phyloP scores from a whole-genome alignment of 1,140 invertebrate genomes.

The Subanguina moxae region DNA sequence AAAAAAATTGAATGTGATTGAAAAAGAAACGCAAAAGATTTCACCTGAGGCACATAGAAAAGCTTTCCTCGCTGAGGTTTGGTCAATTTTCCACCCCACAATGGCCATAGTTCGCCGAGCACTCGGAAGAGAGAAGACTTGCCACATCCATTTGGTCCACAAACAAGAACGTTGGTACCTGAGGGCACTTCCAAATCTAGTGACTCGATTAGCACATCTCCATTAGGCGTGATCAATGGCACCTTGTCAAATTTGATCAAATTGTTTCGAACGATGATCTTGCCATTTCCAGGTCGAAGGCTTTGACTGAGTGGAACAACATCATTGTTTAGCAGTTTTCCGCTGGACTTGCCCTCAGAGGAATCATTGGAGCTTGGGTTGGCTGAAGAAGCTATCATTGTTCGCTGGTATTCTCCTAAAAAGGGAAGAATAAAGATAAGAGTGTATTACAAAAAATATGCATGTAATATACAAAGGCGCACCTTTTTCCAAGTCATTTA shows the following conservation, averaged over 20 bases:
- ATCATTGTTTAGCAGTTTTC: too few species aligned
- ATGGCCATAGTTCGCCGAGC: slow-evolving; percentile 76
- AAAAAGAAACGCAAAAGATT: not conserved
- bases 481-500: slow-evolving; percentile 80
- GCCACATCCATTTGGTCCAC: slow-evolving; percentile 91
- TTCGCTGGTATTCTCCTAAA: slow-evolving; percentile 39
- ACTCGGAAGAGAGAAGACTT: slow-evolving; percentile 29
- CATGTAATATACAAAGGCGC: too few species aligned
- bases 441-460: too few species aligned
- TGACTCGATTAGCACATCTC: slow-evolving; percentile 84
- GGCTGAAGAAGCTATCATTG: slow-evolving; percentile 27
- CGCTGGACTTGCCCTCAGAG: too few species aligned
- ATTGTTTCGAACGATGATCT: slow-evolving; percentile 79
- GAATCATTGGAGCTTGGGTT: not conserved
- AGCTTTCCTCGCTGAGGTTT: slow-evolving; percentile 88
- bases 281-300: slow-evolving; percentile 70
- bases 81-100: slow-evolving; percentile 84
- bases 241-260: slow-evolving; percentile 60
- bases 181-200: slow-evolving; percentile 86
- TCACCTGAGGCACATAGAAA: slow-evolving; percentile 81
- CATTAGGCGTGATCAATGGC: slow-evolving; percentile 78
- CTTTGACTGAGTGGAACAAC: slow-evolving; percentile 5
- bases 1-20: not conserved
- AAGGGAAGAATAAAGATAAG: not conserved
- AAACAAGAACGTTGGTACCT: slow-evolving; percentile 89